These are phyloP conservation scores for Druon quercuslanigerum DNA, from an alignment of 1,140 invertebrate species.

Conservation along the genomic window DNA sequence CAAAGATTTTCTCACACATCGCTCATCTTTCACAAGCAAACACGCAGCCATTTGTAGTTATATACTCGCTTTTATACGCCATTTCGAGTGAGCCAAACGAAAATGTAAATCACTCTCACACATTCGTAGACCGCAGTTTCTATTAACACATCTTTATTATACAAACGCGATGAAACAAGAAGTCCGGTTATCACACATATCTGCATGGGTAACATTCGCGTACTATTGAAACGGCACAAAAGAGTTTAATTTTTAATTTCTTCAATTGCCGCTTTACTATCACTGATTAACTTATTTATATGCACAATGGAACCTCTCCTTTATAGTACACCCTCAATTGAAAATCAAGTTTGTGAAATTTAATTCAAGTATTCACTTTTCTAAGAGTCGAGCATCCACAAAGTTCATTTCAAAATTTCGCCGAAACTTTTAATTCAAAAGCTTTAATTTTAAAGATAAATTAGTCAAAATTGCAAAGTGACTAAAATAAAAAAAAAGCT, in stretches of 20 bases:
- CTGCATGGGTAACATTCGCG: conserved; percentile 1
- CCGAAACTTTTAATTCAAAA: neutral
- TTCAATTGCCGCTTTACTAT: conserved; percentile 13
- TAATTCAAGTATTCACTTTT: neutral
- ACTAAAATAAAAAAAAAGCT: no score
- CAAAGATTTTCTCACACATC: conserved; percentile 55
- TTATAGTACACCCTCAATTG: neutral
- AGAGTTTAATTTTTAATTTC: neutral
- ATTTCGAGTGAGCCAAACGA: conserved; percentile 49
- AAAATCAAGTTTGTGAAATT: neutral
- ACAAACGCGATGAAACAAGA: conserved; percentile 56
- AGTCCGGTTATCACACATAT: conserved; percentile 38
- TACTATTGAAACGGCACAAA: conserved; percentile 6
- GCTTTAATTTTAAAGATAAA: no score
- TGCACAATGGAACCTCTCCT: conserved; percentile 48
- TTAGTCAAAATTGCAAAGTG: no score
- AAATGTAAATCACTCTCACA: conserved; percentile 44
- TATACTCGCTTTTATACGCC: conserved; percentile 42
- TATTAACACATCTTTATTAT: conserved; percentile 64
- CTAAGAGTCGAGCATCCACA: neutral
- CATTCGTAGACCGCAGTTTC: conserved; percentile 47
- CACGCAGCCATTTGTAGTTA: conserved; percentile 38
- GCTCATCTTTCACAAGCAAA: conserved; percentile 50
- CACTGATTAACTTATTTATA: conserved; percentile 50
- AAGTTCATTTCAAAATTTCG: neutral